Evolutionary conservation across 2,113 vertebrate genomes (phyloP).

Genomic region (Monarcha castaneiventris): DNA sequence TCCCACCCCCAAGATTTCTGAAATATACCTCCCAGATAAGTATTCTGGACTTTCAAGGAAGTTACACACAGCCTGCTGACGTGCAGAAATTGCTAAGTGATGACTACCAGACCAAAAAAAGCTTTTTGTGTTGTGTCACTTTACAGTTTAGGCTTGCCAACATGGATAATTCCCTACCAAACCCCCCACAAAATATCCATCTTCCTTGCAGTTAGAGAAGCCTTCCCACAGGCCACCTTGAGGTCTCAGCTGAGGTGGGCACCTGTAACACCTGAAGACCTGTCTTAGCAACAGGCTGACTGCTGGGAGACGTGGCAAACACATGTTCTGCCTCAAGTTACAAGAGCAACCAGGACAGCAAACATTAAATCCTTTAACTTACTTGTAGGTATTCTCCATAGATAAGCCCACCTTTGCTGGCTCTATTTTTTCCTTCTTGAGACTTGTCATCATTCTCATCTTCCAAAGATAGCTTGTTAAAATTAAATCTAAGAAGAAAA

Average conservation of each 20-base stretch:
- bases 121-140: not conserved
- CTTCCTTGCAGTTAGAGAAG: not conserved
- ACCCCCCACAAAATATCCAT: not conserved
- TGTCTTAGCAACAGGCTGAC: not conserved
- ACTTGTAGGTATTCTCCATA: constrained; percentile 93
- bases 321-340: not conserved
- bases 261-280: not conserved
- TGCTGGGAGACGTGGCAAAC: not conserved
- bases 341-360: not conserved
- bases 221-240: not conserved
- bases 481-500: constrained; percentile 66
- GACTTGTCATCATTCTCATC: constrained; percentile 76
- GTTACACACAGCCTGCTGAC: not conserved
- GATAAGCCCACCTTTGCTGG: constrained; percentile 85
- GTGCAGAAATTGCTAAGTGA: not conserved
- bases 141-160: not conserved
- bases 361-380: not conserved
- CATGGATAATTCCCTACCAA: not conserved
- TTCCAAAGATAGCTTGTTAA: constrained; percentile 74
- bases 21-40: not conserved
- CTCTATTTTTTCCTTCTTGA: constrained; percentile 85
- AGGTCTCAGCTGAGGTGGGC: fast-evolving
- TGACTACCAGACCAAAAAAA: not conserved
- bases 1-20: not conserved
- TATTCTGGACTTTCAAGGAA: not conserved